Evolutionary conservation across 2,797 vertebrate species (phyloP).

Genomic region (Platyrinchus mystaceus): DNA sequence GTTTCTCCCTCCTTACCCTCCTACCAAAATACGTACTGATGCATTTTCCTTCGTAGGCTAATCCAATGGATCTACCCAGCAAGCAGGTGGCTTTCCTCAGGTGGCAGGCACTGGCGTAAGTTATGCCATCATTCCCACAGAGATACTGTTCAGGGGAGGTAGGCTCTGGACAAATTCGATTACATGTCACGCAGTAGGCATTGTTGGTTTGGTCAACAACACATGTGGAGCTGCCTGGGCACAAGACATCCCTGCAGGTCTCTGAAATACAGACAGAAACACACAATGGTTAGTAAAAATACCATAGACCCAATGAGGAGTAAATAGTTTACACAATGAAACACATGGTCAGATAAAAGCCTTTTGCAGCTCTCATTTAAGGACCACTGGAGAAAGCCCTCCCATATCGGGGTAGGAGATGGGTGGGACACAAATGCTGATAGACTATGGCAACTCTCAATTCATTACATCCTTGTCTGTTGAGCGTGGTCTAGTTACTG

Average conservation of each 20-base stretch:
- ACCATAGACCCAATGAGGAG: background rate
- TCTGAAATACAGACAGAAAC: conserved; percentile 78
- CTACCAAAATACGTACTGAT: conserved; percentile 87
- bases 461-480: background rate
- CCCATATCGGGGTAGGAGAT: background rate
- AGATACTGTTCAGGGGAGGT: conserved; percentile 93
- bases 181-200: conserved; percentile 97
- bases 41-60: conserved; percentile 97
- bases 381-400: background rate
- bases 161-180: conserved; percentile 94
- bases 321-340: background rate
- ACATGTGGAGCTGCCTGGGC: conserved; percentile 93
- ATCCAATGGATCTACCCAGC: conserved; percentile 93
- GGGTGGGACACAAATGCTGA: background rate
- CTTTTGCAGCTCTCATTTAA: background rate
- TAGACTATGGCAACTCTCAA: background rate
- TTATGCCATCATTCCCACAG: conserved; percentile 95
- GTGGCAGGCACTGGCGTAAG: conserved; percentile 95
- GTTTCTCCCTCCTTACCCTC: background rate
- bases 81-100: conserved; percentile 96
- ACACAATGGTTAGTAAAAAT: background rate
- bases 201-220: conserved; percentile 99
- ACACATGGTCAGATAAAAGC: background rate
- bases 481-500: background rate
- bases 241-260: conserved; percentile 93